Evolutionary conservation across 2,888 invertebrate species (phyloP), one percentile per base, ranked within the genome.

Genomic region (Eristalis pertinax): DNA sequence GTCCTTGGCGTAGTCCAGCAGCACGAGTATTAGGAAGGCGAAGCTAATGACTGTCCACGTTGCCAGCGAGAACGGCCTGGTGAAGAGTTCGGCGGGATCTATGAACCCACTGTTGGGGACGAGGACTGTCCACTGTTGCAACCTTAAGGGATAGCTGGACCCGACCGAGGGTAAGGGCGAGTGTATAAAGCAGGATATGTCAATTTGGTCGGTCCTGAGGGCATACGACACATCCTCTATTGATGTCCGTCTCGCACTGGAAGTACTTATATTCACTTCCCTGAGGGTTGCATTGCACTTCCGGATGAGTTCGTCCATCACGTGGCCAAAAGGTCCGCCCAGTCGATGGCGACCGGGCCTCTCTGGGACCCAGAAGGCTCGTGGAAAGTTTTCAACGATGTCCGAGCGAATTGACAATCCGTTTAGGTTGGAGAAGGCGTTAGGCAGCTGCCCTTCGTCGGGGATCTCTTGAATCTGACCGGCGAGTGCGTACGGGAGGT

Each of bases 31-130:
- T 0, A 32, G 32, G 0, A 74, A 60, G 11, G 43, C 70, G 1
- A 74, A 4, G 11, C 19, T 41, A 29, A 84, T 75, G 7, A 32
- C n/a, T 22, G 50, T n/a, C 83, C 83, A 78, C 0, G 63, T 50
- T 1, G 15, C n/a, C 1, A 15, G 8, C 1, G 68, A 19, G 32
- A 82, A 82, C 10, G 82, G 82, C 35, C 60, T 65, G 1, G 72
- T 8, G 26, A 78, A 83, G 22, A 78, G 78, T 11, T 77, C 69
- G 15, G 70, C 35, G 2, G 70, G 19, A 11, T 58, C 19, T 38
- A 62, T 19, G 50, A 22, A 50, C 19, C 50, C 50, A 1, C 2
- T 19, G 8, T 19, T 8, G 8, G 50, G 50, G 1, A 50, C 50
- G 19, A 50, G 5, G 50, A 50, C 8, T 8, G 1, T 19, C 19